Evolutionary conservation across 2,797 vertebrate species (phyloP).

Genomic region (Nyctalus aviator): DNA sequence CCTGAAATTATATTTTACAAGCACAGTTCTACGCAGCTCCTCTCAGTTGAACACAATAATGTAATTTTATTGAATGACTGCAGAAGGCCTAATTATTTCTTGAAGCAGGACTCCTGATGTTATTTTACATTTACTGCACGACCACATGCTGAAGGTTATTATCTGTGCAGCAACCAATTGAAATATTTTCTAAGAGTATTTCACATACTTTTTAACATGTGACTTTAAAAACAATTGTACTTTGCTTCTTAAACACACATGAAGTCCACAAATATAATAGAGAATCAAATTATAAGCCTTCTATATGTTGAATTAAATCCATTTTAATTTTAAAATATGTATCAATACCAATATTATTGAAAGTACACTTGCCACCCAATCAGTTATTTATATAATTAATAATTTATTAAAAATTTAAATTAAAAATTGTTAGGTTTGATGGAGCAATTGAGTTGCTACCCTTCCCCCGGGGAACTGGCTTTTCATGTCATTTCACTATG

Average conservation of each 20-base stretch:
- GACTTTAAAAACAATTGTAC: constrained; percentile 60
- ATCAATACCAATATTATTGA: not conserved
- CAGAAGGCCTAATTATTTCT: constrained; percentile 84
- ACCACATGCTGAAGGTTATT: constrained; percentile 82
- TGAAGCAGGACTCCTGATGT: constrained; percentile 80
- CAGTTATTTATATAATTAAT: not conserved
- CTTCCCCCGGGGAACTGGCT: too few species aligned
- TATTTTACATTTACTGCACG: constrained; percentile 80
- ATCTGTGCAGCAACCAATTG: constrained; percentile 74
- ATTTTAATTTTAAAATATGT: constrained; percentile 28
- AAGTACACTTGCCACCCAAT: not conserved
- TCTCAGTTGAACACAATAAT: constrained; percentile 81
- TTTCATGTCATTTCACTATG: too few species aligned
- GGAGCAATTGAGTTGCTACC: too few species aligned
- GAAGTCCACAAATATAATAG: constrained; percentile 5
- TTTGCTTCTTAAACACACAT: constrained; percentile 29
- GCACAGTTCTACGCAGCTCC: constrained; percentile 74
- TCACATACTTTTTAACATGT: constrained; percentile 59
- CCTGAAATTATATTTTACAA: constrained; percentile 83
- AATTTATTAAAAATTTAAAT: too few species aligned
- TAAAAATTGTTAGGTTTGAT: too few species aligned
- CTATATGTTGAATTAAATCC: not conserved
- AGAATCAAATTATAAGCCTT: not conserved
- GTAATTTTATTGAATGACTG: constrained; percentile 83
- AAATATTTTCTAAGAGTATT: constrained; percentile 75